Evolutionary conservation across 1,140 invertebrate genomes (phyloP).

Genomic region (Mizuhopecten yessoensis): DNA sequence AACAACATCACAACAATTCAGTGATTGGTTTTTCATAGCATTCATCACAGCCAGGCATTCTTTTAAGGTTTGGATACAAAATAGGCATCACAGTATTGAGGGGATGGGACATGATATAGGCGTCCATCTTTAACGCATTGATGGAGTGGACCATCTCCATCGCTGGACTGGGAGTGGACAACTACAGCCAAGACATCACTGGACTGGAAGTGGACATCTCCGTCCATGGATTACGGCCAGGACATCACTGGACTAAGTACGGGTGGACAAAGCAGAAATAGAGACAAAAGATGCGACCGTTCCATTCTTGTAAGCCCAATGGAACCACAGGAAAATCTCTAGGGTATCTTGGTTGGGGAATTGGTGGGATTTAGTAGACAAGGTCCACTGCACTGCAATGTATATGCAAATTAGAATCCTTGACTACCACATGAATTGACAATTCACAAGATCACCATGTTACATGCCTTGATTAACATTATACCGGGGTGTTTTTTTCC

Average conservation of each 20-base stretch:
- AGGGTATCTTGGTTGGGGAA: too few species aligned
- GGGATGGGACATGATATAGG: too few species aligned
- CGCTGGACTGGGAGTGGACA: too few species aligned
- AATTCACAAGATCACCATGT: neutral
- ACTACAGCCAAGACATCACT: too few species aligned
- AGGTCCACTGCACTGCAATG: neutral
- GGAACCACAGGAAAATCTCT: too few species aligned
- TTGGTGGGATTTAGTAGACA: neutral
- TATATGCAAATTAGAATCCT: neutral
- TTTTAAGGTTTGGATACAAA: neutral
- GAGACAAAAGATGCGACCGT: too few species aligned
- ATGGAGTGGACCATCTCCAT: neutral
- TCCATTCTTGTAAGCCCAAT: too few species aligned
- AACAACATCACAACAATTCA: neutral
- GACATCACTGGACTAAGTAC: too few species aligned
- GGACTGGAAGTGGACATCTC: too few species aligned
- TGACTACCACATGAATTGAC: neutral
- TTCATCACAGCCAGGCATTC: neutral
- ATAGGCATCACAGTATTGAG: neutral
- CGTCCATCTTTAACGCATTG: neutral
- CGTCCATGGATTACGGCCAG: too few species aligned
- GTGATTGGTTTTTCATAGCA: neutral
- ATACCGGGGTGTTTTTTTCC: constrained; percentile 2
- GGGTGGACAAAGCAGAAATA: too few species aligned
- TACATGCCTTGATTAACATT: neutral